phyloP scores from a whole-genome alignment of 2,797 vertebrate species.

The Bovichtus variegatus region DNA sequence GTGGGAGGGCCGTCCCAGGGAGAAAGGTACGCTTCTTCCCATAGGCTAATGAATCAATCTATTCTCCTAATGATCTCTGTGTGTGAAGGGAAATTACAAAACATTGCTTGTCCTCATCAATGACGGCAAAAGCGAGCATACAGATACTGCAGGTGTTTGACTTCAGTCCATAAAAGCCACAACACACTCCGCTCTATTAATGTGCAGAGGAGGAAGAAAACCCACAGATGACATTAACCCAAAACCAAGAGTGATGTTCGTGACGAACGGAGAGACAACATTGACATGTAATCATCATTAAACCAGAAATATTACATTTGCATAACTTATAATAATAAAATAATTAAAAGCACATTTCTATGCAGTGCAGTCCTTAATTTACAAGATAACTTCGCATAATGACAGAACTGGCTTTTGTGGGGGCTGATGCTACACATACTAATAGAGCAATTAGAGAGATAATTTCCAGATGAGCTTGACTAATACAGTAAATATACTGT shows the following conservation, averaged over 20 bases:
- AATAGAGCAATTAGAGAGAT: constrained; percentile 79
- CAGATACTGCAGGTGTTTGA: constrained; percentile 67
- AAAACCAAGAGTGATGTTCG: constrained; percentile 50
- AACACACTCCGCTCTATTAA: constrained; percentile 46
- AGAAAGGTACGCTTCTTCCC: constrained; percentile 66
- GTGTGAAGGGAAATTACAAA: constrained; percentile 62
- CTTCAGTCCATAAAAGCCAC: constrained; percentile 52
- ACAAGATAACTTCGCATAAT: constrained; percentile 75
- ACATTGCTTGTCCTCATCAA: constrained; percentile 56
- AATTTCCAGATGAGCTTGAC: constrained; percentile 78
- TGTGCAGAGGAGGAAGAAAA: constrained; percentile 63
- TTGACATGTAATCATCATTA: constrained; percentile 70
- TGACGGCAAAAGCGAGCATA: constrained; percentile 40
- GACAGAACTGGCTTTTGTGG: constrained; percentile 66
- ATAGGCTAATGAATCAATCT: constrained; percentile 83
- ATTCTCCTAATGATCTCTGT: constrained; percentile 79
- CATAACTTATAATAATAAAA: constrained; percentile 64
- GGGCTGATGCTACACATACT: constrained; percentile 72
- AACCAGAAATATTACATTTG: constrained; percentile 68
- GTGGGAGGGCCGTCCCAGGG: constrained; percentile 59
- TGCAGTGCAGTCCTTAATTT: constrained; percentile 69
- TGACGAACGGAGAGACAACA: constrained; percentile 44
- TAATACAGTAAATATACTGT: constrained; percentile 79
- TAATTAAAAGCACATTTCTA: constrained; percentile 71
- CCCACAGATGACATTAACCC: constrained; percentile 76